A percentile compares a stretch with the other conserved stretches of the same genome.
Evolutionary conservation across 1,140 invertebrate genomes (phyloP).

Genomic region (Lepidurus apus): DNA sequence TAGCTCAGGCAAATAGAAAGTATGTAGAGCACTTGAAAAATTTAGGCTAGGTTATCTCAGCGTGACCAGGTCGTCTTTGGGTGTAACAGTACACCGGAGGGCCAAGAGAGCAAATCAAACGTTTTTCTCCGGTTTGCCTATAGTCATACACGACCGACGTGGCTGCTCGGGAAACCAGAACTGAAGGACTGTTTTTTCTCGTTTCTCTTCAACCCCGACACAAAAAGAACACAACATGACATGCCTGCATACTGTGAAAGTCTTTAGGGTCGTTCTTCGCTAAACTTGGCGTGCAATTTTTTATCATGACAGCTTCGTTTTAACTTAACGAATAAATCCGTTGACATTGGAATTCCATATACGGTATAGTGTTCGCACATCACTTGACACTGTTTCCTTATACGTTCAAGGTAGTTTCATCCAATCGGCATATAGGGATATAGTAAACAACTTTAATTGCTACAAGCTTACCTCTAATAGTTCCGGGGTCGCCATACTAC

Average conservation of each 20-base stretch:
- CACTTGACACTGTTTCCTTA: not conserved
- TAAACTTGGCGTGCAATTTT: not conserved
- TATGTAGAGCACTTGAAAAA: slow-evolving; percentile 19
- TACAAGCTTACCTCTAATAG: not conserved
- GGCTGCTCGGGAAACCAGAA: too few species aligned
- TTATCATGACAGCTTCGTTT: not conserved
- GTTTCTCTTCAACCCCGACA: too few species aligned
- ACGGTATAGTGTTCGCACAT: not conserved
- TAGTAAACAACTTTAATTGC: not conserved
- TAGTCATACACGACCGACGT: too few species aligned
- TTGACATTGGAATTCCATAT: slow-evolving; percentile 5
- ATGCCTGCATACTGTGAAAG: too few species aligned
- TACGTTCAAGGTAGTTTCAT: not conserved
- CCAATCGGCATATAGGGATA: not conserved
- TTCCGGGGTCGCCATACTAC: not conserved
- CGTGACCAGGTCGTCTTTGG: not conserved
- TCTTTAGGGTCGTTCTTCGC: too few species aligned
- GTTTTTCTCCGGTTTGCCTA: not conserved
- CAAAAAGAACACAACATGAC: too few species aligned
- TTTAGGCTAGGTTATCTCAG: slow-evolving; percentile 8
- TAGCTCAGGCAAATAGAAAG: not conserved
- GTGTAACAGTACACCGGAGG: not conserved
- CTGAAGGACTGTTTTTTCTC: too few species aligned
- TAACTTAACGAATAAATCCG: not conserved
- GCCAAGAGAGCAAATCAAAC: not conserved